Evolutionary conservation across 1,140 invertebrate genomes (phyloP), one percentile per base, ranked within the genome.

Genomic region (Copidosoma floridanum): DNA sequence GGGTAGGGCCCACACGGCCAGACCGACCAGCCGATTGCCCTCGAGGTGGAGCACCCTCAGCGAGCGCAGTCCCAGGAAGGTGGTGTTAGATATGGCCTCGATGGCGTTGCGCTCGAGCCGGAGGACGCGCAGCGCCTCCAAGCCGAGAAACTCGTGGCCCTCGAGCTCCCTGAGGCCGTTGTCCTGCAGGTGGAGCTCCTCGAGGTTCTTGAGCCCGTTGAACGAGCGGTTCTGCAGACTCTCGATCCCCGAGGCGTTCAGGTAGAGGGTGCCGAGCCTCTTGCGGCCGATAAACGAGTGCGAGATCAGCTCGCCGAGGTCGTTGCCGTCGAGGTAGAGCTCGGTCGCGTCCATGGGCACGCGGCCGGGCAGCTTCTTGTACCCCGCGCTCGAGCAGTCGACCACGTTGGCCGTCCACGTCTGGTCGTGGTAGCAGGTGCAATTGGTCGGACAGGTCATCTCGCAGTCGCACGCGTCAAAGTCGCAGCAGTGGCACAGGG

Each of bases 401-500:
- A 96, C 93, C 27, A 95, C 89, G 76, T 96, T 96, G 10, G 92
- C 91, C 27, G 89, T 89, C 92, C 93, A 95, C 14, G 90, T 91
- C 71, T 93, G 90, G 76, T 95, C 93, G 71, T 95, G 91, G 79
- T 93, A 95, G 78, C 94, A 96, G 27, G 90, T 90, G 75, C 94
- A 96, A 70, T 94, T 91, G 46, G 85, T 86, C 20, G 94, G 94
- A 71, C 94, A 96, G 20, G 90, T 94, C 93, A 96, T 95, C 82
- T 95, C 92, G 81, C 93, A 96, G 73, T 96, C 89, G 76, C 94
- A 96, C 21, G 93, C 93, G 75, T 94, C 92, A 70, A 93, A 96
- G 72, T 96, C 93, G 75, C 94, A 96, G 77, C 94, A 96, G 65
- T 95, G 91, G 73, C 94, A 96, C 41, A 93, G 75, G 0, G 92